Conservation (phyloP, 2,888 invertebrate genomes). For the Capitulum mitella region DNA sequence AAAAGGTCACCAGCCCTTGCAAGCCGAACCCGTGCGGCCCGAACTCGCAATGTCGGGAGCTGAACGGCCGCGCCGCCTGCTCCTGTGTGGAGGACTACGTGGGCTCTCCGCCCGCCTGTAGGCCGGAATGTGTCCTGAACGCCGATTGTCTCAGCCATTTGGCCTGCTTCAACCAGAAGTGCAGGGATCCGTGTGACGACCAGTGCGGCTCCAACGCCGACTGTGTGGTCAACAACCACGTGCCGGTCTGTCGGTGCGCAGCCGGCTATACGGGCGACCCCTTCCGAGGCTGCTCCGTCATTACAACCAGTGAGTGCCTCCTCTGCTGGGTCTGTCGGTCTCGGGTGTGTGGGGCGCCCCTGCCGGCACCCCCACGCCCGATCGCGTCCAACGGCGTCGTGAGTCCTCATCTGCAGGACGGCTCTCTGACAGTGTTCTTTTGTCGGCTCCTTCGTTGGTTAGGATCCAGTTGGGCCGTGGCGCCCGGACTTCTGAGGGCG, state of each 20-base stretch:
- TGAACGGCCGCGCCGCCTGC: conserved; percentile 53
- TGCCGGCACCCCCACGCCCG: too few species aligned
- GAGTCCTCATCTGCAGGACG: too few species aligned
- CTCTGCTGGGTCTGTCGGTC: too few species aligned
- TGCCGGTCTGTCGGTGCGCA: conserved; percentile 59
- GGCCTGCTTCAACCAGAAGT: conserved; percentile 61
- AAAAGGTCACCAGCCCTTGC: conserved; percentile 41
- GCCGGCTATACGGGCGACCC: conserved; percentile 68
- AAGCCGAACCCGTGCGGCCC: conserved; percentile 64
- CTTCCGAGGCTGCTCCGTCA: background rate
- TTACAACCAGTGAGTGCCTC: background rate
- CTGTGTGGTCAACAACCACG: conserved; percentile 67
- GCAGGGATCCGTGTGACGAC: conserved; percentile 54
- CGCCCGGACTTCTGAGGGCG: too few species aligned
- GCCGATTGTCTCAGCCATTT: conserved; percentile 60
- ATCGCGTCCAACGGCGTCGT: too few species aligned
- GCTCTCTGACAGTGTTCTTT: too few species aligned
- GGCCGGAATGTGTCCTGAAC: conserved; percentile 67
- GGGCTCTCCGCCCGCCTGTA: conserved; percentile 60
- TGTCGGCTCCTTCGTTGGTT: too few species aligned
- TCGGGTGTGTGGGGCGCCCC: too few species aligned
- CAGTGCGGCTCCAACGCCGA: conserved; percentile 56
- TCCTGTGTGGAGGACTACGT: conserved; percentile 61
- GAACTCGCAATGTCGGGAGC: conserved; percentile 60
- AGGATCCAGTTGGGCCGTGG: too few species aligned